Conservation (phyloP, 2,113 vertebrate species). For the Microcebus murinus region DNA sequence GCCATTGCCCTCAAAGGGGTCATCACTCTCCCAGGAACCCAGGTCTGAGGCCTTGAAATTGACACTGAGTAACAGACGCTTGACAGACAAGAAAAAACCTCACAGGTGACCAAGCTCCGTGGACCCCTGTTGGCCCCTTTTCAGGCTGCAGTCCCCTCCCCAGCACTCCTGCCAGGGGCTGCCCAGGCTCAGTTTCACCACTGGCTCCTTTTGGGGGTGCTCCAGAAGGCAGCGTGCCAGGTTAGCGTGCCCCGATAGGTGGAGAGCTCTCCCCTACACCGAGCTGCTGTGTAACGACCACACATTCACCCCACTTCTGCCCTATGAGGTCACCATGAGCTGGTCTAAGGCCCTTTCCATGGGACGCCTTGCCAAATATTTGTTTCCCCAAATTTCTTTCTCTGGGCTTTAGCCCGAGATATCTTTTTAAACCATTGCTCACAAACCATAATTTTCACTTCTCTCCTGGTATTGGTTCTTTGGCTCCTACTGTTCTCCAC, state of each 20-base stretch:
- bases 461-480: not conserved
- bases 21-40: not conserved
- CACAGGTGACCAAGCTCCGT: not conserved
- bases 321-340: not conserved
- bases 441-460: not conserved
- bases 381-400: constrained; percentile 5
- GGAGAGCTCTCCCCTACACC: not conserved
- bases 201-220: not conserved
- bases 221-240: not conserved
- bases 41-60: not conserved
- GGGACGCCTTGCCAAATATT: not conserved
- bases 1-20: not conserved
- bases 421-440: not conserved
- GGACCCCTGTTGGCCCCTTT: not conserved
- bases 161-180: not conserved
- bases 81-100: not conserved
- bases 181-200: not conserved
- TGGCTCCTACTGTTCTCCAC: not conserved
- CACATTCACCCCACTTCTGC: not conserved
- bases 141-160: accelerated
- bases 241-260: accelerated
- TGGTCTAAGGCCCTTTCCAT: not conserved
- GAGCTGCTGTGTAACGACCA: not conserved
- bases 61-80: not conserved
- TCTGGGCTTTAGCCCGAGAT: not conserved